Evolutionary conservation across 1,140 invertebrate genomes (phyloP), one percentile per base, ranked within the genome.

Genomic region (Heterodera carotae): DNA sequence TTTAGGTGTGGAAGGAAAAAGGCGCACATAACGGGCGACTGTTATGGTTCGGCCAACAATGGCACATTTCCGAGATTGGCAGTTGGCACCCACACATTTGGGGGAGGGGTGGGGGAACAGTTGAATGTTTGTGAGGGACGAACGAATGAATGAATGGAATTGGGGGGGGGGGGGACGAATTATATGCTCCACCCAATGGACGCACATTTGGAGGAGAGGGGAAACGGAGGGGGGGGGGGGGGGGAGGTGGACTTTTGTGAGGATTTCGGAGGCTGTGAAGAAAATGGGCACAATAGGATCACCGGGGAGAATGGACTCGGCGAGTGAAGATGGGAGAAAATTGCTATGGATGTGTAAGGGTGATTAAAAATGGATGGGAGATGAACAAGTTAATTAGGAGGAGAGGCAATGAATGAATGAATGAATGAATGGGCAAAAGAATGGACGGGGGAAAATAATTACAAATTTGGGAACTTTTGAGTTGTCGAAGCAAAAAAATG

Each of bases 241-340:
- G 27, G 12, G 62, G 27, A n/a, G 0, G 5, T 1, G 27, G 33
- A 66, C 62, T 66, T 66, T 66, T 66, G 62, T 66, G 62, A 22
- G 48, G 12, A 53, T 66, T 29, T 66, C 33, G 62, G 62, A 66
- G 48, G 48, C 22, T 66, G 62, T 66, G 27, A 12, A 66, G 62
- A 18, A 22, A 66, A 66, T 66, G 62, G 62, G 10, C 62, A 34
- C 62, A 66, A 66, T 66, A 25, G 62, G 62, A 66, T 66, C 62
- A 66, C n/a, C 15, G 12, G 62, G 62, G 33, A 25, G 10, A n/a
- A n/a, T n/a, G n/a, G n/a, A n/a, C 39, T 6, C 7, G 39, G 48
- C 12, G 62, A 25, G 62, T 10, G 27, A 29, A 66, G 62, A 22
- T 3, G 27, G 27, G 33, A 12, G 62, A 34, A 66, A 66, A 66